Conservation (phyloP, 2,113 vertebrate genomes). For the Mus musculus region DNA sequence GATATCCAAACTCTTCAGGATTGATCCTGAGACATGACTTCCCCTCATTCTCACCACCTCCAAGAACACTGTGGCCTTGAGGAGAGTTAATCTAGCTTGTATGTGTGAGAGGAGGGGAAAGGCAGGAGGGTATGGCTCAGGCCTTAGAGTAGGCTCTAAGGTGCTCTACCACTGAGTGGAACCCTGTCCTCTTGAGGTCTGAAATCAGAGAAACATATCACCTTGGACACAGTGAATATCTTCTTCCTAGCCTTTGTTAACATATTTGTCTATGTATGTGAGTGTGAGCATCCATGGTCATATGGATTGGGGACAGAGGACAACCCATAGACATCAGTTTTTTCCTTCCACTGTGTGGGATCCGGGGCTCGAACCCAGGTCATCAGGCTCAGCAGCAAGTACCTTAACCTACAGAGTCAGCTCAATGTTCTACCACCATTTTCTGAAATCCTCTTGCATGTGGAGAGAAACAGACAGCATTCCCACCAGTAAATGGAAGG, state of each 20-base stretch:
- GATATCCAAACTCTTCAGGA: neutral
- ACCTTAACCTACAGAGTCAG: too few relatives aligned
- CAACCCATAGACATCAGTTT: neutral
- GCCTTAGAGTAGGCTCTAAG: neutral
- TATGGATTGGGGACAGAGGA: neutral
- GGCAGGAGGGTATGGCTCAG: neutral
- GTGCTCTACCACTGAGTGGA: neutral
- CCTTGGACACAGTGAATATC: neutral
- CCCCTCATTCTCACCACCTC: neutral
- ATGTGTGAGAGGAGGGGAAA: neutral
- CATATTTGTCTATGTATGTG: neutral
- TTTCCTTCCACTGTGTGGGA: neutral
- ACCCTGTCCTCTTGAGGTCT: neutral
- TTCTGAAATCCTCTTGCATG: conserved; percentile 28
- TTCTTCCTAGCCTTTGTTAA: neutral
- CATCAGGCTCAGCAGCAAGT: neutral
- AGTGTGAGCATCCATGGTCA: neutral
- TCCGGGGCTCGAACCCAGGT: neutral
- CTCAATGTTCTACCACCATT: neutral
- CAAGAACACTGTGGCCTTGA: neutral
- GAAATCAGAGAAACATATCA: neutral
- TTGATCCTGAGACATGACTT: neutral
- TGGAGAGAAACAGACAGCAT: neutral
- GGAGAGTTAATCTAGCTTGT: neutral
- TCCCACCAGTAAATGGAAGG: neutral